Base-by-base conservation (phyloP, 2,797 vertebrate species). In the Molossus molossus region DNA sequence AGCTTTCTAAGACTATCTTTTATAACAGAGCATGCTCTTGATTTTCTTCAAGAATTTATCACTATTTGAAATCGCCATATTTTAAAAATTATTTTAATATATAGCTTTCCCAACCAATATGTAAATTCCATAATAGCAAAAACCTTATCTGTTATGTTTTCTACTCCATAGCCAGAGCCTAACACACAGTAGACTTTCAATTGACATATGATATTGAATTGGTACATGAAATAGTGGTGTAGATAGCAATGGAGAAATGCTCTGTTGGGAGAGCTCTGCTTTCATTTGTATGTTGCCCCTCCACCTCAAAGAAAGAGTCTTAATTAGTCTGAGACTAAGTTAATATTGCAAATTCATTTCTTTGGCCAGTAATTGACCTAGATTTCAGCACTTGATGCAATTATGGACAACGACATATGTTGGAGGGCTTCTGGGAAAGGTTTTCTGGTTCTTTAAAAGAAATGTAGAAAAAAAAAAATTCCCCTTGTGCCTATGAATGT, bases 291-390 rank as follows among this genome's bases (percentile, higher is more conserved):
- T 77, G 55, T 29, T 79, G 21, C 2, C n/a, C 27, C 21, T 64
- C 23, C 11, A 83, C 40, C 50, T 79, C 60, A 95, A 5, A 1
- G 10, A 90, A 69, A 33, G 27, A 77, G 33, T 58, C 20, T 90
- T 70, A 89, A 89, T 86, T 82, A 83, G 17, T 87, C 23, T 75
- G 67, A 77, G 55, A n/a, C 45, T 62, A 72, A 82, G 62, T 73
- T n/a, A 80, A 53, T 94, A 90, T 81, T 67, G 62, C 13, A n/a
- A 45, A 75, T 90, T 95, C 60, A 67, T 76, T 94, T 92, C 33
- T 85, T 93, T 91, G 48, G 40, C 18, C n/a, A 92, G 20, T 27
- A 20, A 76, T 14, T 84, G 45, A 89, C 4, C 15, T 53, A 50
- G 62, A 76, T 60, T 91, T 91, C 23, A 67, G 67, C 7, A 85